Percentiles rank a stretch among this genome's conserved stretches.
phyloP scores from a whole-genome alignment of 2,113 vertebrate species.

The Spheniscus mendiculus region DNA sequence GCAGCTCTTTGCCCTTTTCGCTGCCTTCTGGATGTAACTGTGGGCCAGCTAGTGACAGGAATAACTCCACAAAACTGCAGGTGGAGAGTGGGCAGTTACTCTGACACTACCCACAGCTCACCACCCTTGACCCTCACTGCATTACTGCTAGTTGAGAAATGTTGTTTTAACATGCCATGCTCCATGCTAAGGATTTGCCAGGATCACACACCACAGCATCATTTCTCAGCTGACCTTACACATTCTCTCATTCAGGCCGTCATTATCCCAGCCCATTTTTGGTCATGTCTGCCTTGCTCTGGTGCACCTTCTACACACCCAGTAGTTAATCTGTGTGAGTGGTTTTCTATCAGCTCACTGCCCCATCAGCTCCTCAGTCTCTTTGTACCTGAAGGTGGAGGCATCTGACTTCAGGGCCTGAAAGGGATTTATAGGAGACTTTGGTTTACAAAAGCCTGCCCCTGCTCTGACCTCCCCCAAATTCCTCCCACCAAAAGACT shows the following conservation, averaged over 20 bases:
- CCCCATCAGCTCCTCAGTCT: neutral
- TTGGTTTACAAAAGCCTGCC: constrained; percentile 15
- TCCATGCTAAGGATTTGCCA: neutral
- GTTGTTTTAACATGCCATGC: neutral
- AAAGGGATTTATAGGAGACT: neutral
- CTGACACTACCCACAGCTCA: neutral
- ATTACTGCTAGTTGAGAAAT: neutral
- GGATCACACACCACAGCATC: neutral
- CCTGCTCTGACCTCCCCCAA: constrained; percentile 10
- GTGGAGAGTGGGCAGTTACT: neutral
- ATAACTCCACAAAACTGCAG: neutral
- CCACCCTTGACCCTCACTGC: neutral
- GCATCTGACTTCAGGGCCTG: neutral
- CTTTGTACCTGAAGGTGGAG: neutral
- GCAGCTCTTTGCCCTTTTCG: neutral
- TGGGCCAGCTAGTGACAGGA: neutral
- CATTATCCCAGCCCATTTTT: neutral
- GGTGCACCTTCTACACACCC: neutral
- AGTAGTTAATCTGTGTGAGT: neutral
- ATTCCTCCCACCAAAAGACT: constrained; percentile 16
- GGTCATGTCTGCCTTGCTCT: neutral
- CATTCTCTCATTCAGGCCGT: neutral
- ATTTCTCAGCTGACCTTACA: neutral
- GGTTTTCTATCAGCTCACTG: neutral
- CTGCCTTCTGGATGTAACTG: rapidly evolving